phyloP scores from a whole-genome alignment of 2,888 invertebrate genomes.

The Zelleria hepariella region DNA sequence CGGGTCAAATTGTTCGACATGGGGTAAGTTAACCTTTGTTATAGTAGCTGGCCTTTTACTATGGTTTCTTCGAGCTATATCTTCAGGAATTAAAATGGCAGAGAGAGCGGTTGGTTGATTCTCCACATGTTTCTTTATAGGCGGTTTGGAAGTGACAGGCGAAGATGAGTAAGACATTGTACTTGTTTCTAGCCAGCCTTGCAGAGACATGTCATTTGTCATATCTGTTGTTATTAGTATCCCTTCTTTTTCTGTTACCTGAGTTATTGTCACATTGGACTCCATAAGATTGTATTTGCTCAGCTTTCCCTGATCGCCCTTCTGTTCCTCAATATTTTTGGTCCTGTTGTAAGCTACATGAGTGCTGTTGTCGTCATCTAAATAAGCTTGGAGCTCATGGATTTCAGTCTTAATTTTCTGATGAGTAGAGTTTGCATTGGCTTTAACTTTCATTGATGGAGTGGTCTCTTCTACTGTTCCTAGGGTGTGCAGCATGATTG shows the following conservation, averaged over 20 bases:
- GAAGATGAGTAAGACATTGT: slow-evolving; percentile 34
- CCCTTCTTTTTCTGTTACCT: slow-evolving; percentile 58
- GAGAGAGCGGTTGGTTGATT: slow-evolving; percentile 70
- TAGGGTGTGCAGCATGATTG: not conserved
- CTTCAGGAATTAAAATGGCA: slow-evolving; percentile 73
- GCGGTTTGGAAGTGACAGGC: slow-evolving; percentile 36
- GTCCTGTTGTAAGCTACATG: slow-evolving; percentile 57
- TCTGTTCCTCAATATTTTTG: slow-evolving; percentile 57
- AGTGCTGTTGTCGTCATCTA: slow-evolving; percentile 53
- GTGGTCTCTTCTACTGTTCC: not conserved
- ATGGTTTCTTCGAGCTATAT: slow-evolving; percentile 35
- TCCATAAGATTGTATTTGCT: slow-evolving; percentile 61
- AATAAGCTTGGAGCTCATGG: slow-evolving; percentile 54
- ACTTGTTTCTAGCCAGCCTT: slow-evolving; percentile 53
- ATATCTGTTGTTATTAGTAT: slow-evolving; percentile 59
- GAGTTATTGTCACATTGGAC: slow-evolving; percentile 54
- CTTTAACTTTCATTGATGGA: slow-evolving; percentile 28
- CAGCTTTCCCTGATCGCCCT: slow-evolving; percentile 43
- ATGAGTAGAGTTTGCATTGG: slow-evolving; percentile 43
- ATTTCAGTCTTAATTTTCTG: slow-evolving; percentile 58
- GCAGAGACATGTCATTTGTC: slow-evolving; percentile 56
- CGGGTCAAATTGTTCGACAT: slow-evolving; percentile 41
- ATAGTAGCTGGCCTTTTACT: slow-evolving; percentile 56
- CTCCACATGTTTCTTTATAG: slow-evolving; percentile 44
- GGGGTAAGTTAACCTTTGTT: slow-evolving; percentile 57